A percentile compares a stretch with the other conserved stretches of the same genome.
Conservation (phyloP, 1,140 invertebrate species). For the Heliconius hewitsoni region DNA sequence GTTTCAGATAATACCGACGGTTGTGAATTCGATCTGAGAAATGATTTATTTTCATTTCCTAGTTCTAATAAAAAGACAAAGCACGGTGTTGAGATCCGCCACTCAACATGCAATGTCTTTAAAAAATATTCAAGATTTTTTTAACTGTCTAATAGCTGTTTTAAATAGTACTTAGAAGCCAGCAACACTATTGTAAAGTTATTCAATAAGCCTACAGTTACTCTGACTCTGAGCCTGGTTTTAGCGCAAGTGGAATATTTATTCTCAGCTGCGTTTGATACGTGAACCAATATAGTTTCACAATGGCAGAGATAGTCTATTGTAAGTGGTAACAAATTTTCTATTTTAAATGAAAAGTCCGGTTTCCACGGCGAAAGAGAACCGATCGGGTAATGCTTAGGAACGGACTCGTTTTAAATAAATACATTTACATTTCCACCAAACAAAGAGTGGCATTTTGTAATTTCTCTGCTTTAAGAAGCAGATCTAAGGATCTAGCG, state of each 20-base stretch:
- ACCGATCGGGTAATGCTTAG: too few relatives aligned
- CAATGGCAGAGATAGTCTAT: neutral
- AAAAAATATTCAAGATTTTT: too few relatives aligned
- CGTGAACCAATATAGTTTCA: neutral
- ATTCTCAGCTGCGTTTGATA: conserved; percentile 1
- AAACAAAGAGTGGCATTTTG: too few relatives aligned
- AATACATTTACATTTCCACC: too few relatives aligned
- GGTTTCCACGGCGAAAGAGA: neutral
- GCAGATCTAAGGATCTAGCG: too few relatives aligned
- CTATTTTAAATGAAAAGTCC: neutral
- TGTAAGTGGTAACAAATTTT: neutral
- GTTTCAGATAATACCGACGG: neutral
- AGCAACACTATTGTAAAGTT: neutral
- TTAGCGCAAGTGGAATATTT: neutral
- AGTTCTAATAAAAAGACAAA: neutral
- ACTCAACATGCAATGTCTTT: neutral
- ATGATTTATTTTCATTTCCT: neutral
- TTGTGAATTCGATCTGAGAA: neutral
- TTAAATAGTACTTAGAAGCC: neutral
- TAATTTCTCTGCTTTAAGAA: too few relatives aligned
- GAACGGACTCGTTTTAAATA: too few relatives aligned
- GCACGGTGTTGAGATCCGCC: neutral
- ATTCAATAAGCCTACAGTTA: neutral
- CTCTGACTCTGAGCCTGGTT: neutral
- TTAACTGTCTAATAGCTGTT: neutral